phyloP scores from a whole-genome alignment of 1,140 invertebrate genomes.

The Drosophila murphyi region DNA sequence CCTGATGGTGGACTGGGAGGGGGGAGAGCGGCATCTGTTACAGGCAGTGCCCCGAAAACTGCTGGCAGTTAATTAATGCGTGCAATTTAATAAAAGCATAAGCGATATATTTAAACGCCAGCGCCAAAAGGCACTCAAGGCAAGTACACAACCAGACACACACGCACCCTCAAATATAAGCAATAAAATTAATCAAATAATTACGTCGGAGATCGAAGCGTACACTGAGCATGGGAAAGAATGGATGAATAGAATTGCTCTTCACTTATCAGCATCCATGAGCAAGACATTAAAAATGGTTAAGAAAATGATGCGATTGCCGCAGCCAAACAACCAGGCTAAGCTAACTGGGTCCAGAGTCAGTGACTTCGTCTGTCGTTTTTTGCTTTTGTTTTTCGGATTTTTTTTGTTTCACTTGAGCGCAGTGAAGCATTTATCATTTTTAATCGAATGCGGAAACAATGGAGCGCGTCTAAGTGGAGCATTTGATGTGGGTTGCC shows the following conservation, averaged over 20 bases:
- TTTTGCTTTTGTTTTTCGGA: slow-evolving; percentile 21
- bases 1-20: too few relatives aligned
- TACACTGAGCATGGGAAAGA: slow-evolving; percentile 3
- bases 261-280: slow-evolving; percentile 73
- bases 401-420: slow-evolving; percentile 64
- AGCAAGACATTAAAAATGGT: slow-evolving; percentile 78
- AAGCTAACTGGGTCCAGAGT: slow-evolving; percentile 33
- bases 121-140: slow-evolving; percentile 27
- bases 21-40: slow-evolving; percentile 31
- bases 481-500: slow-evolving; percentile 65
- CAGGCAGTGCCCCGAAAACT: slow-evolving; percentile 25
- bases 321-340: slow-evolving; percentile 2
- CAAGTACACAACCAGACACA: slow-evolving; percentile 10
- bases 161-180: slow-evolving; percentile 27
- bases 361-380: slow-evolving; percentile 12
- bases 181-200: slow-evolving; percentile 84
- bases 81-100: slow-evolving; percentile 80
- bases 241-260: slow-evolving; percentile 23
- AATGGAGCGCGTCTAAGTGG: slow-evolving; percentile 80
- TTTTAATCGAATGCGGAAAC: slow-evolving; percentile 83
- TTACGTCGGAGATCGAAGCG: slow-evolving; percentile 51
- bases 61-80: slow-evolving; percentile 73
- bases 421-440: slow-evolving; percentile 77
- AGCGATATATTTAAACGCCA: slow-evolving; percentile 73
- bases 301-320: slow-evolving; percentile 58